Evolutionary conservation across 2,797 vertebrate species (phyloP), one percentile per base, ranked within the genome.

Genomic region (Acanthis flammea): DNA sequence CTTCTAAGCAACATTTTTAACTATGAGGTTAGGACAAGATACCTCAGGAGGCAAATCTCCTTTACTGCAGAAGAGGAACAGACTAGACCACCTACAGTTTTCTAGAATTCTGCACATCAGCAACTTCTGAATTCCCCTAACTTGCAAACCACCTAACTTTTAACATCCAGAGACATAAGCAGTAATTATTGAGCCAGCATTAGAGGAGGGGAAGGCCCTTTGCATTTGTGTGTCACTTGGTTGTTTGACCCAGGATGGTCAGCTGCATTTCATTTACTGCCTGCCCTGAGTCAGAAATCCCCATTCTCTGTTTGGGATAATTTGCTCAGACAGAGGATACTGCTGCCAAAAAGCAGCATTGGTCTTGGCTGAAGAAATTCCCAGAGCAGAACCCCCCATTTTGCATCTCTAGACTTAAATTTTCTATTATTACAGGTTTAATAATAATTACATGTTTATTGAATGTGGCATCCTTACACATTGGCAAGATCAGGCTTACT

Each of bases 211-310:
- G 21, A 85, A 87, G 19, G 62, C 28, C 23, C 48, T 81, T 73
- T 51, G 31, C 2, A 2, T 57, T 63, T 73, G 21, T 57, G 19
- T 47, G 33, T 61, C 28, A 5, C 60, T 92, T 74, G 25, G 19
- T 90, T 88, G 57, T 81, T 82, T 87, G 39, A 85, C 48, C 44
- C 25, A 86, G 84, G 74, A 58, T 10, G 45, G 35, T 93, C 91
- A 94, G 74, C 71, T 95, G 88, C 62, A 85, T 91, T 92, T 89
- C 78, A 94, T 79, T 93, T 91, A 76, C 37, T 79, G 58, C 68
- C 65, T 76, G 41, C 54, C 28, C 50, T 53, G 50, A 94, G 47
- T 75, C 54, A 88, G 78, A 87, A 91, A 92, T 77, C 54, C 44
- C 31, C 39, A 61, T 54, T 85, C 84, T 77, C 45, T 51, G 42